These are phyloP conservation scores for Willowsia nigromaculata DNA, from an alignment of 2,888 invertebrate species.

Conservation along the genomic window DNA sequence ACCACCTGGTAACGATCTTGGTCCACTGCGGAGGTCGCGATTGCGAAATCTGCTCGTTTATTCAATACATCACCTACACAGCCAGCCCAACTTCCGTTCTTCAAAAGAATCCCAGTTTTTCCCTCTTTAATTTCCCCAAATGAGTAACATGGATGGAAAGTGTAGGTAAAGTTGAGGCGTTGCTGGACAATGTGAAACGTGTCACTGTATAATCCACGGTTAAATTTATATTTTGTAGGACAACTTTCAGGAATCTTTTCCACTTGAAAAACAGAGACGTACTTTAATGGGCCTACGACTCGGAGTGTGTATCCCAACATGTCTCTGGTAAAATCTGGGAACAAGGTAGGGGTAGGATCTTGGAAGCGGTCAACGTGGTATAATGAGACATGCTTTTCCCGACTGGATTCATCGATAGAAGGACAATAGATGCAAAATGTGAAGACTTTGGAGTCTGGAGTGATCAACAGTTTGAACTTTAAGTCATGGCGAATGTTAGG, in stretches of 20 bases:
- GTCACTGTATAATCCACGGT: conserved; percentile 18
- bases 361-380: not conserved
- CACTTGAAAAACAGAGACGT: conserved; percentile 6
- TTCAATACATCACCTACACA: conserved; percentile 45
- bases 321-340: conserved; percentile 29
- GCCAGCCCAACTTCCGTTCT: conserved; percentile 57
- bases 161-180: conserved; percentile 5
- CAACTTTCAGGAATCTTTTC: not conserved
- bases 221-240: not conserved
- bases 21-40: not conserved
- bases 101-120: conserved; percentile 27
- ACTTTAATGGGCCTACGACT: not conserved
- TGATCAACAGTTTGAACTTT: not conserved
- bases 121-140: conserved; percentile 30
- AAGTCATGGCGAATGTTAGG: not conserved
- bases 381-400: not conserved
- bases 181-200: not conserved
- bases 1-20: not conserved
- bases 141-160: not conserved
- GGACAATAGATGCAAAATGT: not conserved
- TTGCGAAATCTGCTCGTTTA: conserved; percentile 17
- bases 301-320: not conserved
- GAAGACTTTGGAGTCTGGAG: not conserved
- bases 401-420: not conserved
- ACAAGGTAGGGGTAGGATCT: not conserved